Evolutionary conservation across 64 coral and sea anemone species (phyloP), one percentile per base, ranked within the genome.

Genomic region (Catalaphyllia jardinei): DNA sequence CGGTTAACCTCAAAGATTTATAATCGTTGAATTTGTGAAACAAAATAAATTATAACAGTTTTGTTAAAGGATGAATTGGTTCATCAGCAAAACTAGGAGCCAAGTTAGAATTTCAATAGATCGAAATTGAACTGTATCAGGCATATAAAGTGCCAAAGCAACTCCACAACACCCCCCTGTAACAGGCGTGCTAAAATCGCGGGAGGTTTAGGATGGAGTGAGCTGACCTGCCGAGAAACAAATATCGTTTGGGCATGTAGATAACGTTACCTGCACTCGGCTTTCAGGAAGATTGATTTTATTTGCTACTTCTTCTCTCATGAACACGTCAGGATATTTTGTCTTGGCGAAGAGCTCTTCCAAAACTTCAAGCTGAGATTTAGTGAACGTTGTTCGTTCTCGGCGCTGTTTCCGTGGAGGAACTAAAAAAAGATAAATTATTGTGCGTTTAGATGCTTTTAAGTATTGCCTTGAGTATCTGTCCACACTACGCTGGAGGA

Each of bases 231-330:
- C 18, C 76, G 18, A 49, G 19, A 20, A 69, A 67, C 18, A 22
- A 67, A 67, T 19, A 22, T 25, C 2, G n/a, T 57, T 57, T 57
- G 3, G 15, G 22, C 65, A 18, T 25, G 49, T 8, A 20, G 3
- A 51, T 24, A 61, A 15, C 3, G 11, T 33, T 71, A 92, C 90
- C 90, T 92, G 90, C 60, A 92, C 90, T 79, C 90, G 87, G 38
- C 82, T 87, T 31, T 92, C 90, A 3, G 90, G 90, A 29, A 92
- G 82, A 60, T 92, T 92, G 16, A 92, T 92, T 86, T 92, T 92
- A 7, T 54, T 92, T 11, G 90, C 90, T 18, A 87, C 90, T 24
- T 92, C 90, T 71, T 92, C 90, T n/a, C 90, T 71, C 90, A 92
- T 92, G 3, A 92, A 92, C 9, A 92, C 74, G 38, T 92, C 90